Base-by-base conservation (phyloP, 2,113 vertebrate genomes). In the Prionailurus bengalensis region DNA sequence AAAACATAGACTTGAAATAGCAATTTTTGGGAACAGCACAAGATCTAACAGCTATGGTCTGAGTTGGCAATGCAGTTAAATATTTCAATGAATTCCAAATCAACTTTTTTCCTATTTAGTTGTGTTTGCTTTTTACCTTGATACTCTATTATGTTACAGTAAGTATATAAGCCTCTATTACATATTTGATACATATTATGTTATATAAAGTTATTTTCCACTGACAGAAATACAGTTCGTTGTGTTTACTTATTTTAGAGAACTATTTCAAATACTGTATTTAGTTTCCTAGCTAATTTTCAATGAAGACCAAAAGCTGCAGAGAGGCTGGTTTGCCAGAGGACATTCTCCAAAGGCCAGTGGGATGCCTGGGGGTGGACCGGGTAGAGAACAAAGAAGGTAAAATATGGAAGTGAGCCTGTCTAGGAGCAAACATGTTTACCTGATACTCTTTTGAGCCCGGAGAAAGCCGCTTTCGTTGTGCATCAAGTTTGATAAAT, bases 381-480 rank as follows among this genome's bases (percentile, higher is more conserved):
- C 0, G 29, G 16, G 21, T 2, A 80, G 42, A 71, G 66, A 89
- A 39, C 45, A n/a, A 73, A 86, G 92, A 94, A 73, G n/a, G 29
- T 19, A 68, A 84, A 63, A 85, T 21, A 31, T 9, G 15, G 45
- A n/a, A 70, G 55, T 13, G 19, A 36, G 48, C 25, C 16, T 33
- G 7, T 19, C 27, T 3, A 71, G 39, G 70, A 81, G 36, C 55
- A 58, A 31, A n/a, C 29, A 68, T 31, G 33, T 89, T 95, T 98
- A 99, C 99, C 99, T 99, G 99, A 97, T 99, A 99, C 89, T 99
- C 99, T 97, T 99, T 99, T 97, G 99, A 99, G 96, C 98, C 99
- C 0, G 99, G 99, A 81, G 98, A 96, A 97, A 99, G 98, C 58
- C 98, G 99, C 73, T 99, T 99, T 94, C 99, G 97, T 84, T 99